A percentile compares a stretch with the other conserved stretches of the same genome.
Conservation (phyloP, 2,797 vertebrate species). For the Ctenopoma multispine region DNA sequence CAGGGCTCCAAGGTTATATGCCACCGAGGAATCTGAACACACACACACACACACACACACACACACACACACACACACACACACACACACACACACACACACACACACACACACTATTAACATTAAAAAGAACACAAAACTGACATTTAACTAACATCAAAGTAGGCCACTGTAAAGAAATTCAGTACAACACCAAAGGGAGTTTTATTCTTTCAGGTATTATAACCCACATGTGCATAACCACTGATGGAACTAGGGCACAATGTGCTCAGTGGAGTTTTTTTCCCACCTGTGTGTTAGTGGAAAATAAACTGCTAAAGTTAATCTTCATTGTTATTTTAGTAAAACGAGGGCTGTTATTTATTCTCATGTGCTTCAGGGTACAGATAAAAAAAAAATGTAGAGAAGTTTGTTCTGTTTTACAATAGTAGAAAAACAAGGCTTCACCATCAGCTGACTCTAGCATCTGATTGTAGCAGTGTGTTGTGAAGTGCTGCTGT, state of each 20-base stretch:
- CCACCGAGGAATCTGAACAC: conserved; percentile 87
- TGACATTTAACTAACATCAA: conserved; percentile 43
- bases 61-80: conserved; percentile 37
- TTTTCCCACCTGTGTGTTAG: conserved; percentile 16
- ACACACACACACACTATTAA: conserved; percentile 24
- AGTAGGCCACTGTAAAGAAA: conserved; percentile 53
- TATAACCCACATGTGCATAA: conserved; percentile 48
- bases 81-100: conserved; percentile 4
- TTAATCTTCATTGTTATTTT: conserved; percentile 45
- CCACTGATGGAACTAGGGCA: conserved; percentile 64
- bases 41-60: conserved; percentile 4
- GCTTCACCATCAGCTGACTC: conserved; percentile 14
- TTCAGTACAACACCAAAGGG: conserved; percentile 38
- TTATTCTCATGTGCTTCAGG: conserved; percentile 1
- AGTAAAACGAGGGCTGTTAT: conserved; percentile 19
- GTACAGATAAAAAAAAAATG: background rate
- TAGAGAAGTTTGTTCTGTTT: conserved; percentile 13
- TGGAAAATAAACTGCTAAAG: conserved; percentile 47
- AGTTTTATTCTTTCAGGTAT: conserved; percentile 50
- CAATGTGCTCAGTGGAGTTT: conserved; percentile 45
- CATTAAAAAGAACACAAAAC: conserved; percentile 15
- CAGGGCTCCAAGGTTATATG: conserved; percentile 92
- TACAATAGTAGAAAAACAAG: conserved; percentile 28
- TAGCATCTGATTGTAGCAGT: conserved; percentile 27
- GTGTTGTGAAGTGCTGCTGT: conserved; percentile 27